A percentile compares a stretch with the other conserved stretches of the same genome.
phyloP scores from a whole-genome alignment of 2,113 vertebrate genomes.

The Peromyscus leucopus region DNA sequence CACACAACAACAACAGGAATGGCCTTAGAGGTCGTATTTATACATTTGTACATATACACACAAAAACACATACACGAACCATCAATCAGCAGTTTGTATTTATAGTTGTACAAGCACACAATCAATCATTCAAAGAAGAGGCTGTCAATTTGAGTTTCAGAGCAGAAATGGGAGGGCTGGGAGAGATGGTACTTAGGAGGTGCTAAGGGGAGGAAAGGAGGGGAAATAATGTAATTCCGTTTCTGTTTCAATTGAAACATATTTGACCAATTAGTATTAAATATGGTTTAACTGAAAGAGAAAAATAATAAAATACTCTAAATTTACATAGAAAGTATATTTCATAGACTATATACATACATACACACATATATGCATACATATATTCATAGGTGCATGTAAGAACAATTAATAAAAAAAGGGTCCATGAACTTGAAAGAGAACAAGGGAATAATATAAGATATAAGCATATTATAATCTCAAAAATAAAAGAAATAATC shows the following conservation, averaged over 20 bases:
- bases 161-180: too few relatives aligned
- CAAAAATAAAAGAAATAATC: not conserved
- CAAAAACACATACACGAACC: not conserved
- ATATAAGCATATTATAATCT: not conserved
- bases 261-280: not conserved
- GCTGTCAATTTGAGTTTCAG: not conserved
- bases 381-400: not conserved
- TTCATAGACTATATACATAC: not conserved
- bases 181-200: not conserved
- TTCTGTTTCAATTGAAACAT: not conserved
- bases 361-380: too few relatives aligned
- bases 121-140: not conserved
- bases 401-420: not conserved
- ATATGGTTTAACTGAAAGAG: not conserved
- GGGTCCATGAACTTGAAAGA: too few relatives aligned
- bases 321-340: not conserved
- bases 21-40: not conserved
- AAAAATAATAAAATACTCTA: not conserved
- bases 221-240: not conserved
- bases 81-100: not conserved
- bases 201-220: not conserved
- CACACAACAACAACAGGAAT: not conserved
- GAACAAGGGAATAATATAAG: not conserved
- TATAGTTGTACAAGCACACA: not conserved
- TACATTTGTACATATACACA: not conserved